Conservation (phyloP, 1,140 invertebrate species). For the Philopotamus ludificatus region DNA sequence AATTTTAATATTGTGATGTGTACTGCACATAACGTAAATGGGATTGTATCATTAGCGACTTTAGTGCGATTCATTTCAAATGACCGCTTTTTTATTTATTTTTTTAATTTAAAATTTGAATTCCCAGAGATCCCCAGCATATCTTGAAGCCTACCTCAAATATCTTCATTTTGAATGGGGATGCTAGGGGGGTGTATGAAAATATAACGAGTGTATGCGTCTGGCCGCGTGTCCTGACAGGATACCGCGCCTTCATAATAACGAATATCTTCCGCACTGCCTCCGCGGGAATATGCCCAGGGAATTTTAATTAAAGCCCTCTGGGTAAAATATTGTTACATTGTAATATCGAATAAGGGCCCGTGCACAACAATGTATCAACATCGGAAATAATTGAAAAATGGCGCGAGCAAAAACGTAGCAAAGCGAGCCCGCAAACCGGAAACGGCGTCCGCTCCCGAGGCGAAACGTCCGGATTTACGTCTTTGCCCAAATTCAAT, state of each 20-base stretch:
- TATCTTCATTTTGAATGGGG: not conserved
- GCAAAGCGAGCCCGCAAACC: not conserved
- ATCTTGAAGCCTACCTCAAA: no score
- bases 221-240: not conserved
- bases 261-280: not conserved
- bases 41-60: no score
- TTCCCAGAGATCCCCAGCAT: no score
- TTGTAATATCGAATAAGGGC: not conserved
- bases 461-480: not conserved
- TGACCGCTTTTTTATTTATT: no score
- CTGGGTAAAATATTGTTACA: not conserved
- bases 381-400: not conserved
- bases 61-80: no score
- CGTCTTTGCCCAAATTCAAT: not conserved
- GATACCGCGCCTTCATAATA: not conserved
- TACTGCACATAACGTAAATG: no score
- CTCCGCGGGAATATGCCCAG: not conserved
- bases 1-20: no score
- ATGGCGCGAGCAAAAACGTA: not conserved
- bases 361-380: not conserved
- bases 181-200: not conserved
- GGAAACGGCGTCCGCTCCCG: no score
- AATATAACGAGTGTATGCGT: not conserved
- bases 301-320: not conserved
- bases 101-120: no score